These are phyloP conservation scores for Falco novaeseelandiae DNA, from an alignment of 2,797 vertebrate species.

Conservation along the genomic window DNA sequence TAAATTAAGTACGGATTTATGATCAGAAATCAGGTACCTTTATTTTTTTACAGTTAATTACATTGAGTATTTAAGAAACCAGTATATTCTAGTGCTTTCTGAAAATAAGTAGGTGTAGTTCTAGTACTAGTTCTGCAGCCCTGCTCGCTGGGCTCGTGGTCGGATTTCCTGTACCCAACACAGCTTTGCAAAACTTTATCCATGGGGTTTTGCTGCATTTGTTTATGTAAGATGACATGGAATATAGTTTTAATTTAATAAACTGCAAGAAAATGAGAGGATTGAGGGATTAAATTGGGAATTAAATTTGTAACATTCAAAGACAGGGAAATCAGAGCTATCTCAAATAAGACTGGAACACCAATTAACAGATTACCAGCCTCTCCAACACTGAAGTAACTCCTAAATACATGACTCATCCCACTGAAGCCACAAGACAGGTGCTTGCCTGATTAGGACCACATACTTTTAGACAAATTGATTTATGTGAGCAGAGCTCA, in stretches of 20 bases:
- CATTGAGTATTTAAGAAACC: not conserved
- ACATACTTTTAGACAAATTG: not conserved
- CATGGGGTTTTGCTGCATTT: not conserved
- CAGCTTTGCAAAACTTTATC: not conserved
- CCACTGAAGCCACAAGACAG: not conserved
- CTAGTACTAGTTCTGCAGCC: not conserved
- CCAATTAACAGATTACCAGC: not conserved
- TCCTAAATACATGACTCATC: not conserved
- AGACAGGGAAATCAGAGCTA: not conserved
- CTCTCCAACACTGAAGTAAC: too few species aligned
- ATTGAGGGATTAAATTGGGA: not conserved
- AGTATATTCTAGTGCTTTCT: not conserved
- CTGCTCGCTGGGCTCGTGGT: not conserved
- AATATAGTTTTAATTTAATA: not conserved
- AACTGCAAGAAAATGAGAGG: not conserved
- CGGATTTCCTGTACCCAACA: not conserved
- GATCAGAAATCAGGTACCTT: conserved; percentile 18
- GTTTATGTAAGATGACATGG: not conserved
- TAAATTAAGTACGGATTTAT: not conserved
- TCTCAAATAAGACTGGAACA: not conserved
- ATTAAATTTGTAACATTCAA: not conserved
- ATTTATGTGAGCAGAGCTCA: not conserved
- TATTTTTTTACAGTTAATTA: not conserved
- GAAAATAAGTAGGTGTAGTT: not conserved
- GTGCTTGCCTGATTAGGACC: not conserved